Evolutionary conservation across 1,140 invertebrate species (phyloP), one percentile per base, ranked within the genome.

Genomic region (Tenebrio molitor): DNA sequence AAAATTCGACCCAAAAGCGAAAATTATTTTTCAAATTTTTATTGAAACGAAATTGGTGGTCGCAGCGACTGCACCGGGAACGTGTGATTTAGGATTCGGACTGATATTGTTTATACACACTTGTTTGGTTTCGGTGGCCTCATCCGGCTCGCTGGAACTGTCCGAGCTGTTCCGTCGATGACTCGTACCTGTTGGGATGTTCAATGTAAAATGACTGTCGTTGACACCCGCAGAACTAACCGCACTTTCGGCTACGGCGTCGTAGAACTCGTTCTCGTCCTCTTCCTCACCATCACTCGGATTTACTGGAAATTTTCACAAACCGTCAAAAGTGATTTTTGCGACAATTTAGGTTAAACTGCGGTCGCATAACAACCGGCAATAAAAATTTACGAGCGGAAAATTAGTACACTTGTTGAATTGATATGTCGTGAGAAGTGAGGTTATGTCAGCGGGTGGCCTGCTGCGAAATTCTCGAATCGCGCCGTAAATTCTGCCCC

Each of bases 241-340:
- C 67, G 83, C 84, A 29, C 86, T 89, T 42, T 91, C 89, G 79
- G 93, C 92, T 83, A 93, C 87, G 1, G 96, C 96, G 86, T 98
- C 96, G 82, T 94, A 97, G 85, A 97, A 99, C 77, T 96, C 94
- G 83, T 90, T 91, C 72, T 98, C 96, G 64, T 97, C 96, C 81
- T 97, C 95, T 82, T 94, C 93, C 66, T 91, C 39, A 84, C 88
- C 81, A 85, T 92, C 79, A 88, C 90, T 83, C 84, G 83, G 82
- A 84, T 77, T 85, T 10, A 83, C 82, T 50, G 79, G 75, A 68
- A 82, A 79, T 81, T 84, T 84, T 85, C 39, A 50, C 15, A 64
- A 39, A 12, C 6, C n/a, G 4, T 42, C 33, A 65, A 65, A 36
- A 63, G n/a, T n/a, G n/a, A n/a, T n/a, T n/a, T n/a, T 29, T 34